These are phyloP conservation scores for Oriolus oriolus DNA, from an alignment of 2,113 vertebrate genomes.

Conservation along the genomic window DNA sequence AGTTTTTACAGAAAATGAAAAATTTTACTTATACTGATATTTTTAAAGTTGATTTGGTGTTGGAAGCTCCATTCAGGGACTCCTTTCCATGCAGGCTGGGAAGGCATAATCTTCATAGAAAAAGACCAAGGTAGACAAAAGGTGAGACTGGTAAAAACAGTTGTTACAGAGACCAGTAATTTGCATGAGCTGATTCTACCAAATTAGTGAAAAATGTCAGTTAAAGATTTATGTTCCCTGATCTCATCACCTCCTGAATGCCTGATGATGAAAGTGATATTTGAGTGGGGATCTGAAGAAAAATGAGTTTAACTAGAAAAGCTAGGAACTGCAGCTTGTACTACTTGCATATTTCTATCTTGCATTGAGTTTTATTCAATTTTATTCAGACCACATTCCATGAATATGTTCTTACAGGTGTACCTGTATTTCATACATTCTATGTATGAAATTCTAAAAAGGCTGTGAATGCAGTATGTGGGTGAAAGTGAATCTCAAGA, in stretches of 20 bases:
- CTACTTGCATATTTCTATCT: conserved; percentile 4
- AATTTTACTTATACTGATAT: neutral
- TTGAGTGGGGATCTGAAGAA: conserved; percentile 3
- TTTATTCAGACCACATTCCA: neutral
- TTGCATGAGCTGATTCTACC: neutral
- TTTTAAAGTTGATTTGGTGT: neutral
- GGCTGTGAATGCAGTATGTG: neutral
- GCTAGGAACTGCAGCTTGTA: neutral
- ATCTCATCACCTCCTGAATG: neutral
- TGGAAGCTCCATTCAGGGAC: neutral
- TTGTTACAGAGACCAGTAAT: neutral
- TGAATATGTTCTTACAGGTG: neutral
- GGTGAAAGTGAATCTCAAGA: neutral
- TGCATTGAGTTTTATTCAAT: neutral
- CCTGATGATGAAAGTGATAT: conserved; percentile 30
- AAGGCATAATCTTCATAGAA: neutral
- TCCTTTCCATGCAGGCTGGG: neutral
- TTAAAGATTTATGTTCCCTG: conserved; percentile 30
- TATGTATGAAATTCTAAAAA: neutral
- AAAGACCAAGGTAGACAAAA: neutral
- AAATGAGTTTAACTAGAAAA: conserved; percentile 15
- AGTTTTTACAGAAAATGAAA: neutral
- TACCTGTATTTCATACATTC: neutral
- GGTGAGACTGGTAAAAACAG: neutral
- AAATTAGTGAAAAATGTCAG: neutral